phyloP scores from a whole-genome alignment of 2,797 vertebrate genomes.

The Malacoctenus gilli region DNA sequence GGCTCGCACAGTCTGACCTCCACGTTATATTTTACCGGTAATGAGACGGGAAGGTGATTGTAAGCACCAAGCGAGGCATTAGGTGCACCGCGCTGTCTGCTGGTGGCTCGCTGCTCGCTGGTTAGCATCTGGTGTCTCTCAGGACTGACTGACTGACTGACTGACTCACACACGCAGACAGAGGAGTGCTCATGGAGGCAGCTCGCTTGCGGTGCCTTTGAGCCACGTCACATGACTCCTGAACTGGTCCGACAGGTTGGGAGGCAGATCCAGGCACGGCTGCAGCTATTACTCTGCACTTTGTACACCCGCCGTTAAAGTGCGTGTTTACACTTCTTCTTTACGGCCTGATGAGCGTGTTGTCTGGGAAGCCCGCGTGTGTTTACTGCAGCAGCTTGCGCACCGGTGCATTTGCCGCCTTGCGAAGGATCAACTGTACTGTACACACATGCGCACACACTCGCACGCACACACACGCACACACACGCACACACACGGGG shows the following conservation, averaged over 20 bases:
- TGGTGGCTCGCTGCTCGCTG: no score
- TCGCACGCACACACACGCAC: conserved; percentile 1
- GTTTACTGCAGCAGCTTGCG: conserved; percentile 23
- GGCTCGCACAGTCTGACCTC: conserved; percentile 51
- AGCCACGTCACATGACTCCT: conserved; percentile 42
- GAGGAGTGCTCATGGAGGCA: conserved; percentile 14
- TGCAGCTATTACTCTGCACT: conserved; percentile 20
- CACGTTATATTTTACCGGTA: conserved; percentile 34
- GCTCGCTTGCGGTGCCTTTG: conserved; percentile 56
- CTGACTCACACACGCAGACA: no score
- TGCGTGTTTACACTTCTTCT: conserved; percentile 40
- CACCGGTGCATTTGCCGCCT: conserved; percentile 31
- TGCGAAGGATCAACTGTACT: conserved; percentile 31
- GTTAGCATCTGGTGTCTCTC: no score
- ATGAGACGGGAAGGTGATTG: conserved; percentile 49
- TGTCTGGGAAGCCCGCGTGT: conserved; percentile 22
- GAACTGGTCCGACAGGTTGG: conserved; percentile 78
- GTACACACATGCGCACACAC: conserved; percentile 4
- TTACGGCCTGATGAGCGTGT: no score
- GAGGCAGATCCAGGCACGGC: conserved; percentile 41
- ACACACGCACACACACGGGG: no score
- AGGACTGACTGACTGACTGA: no score
- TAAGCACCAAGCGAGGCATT: no score
- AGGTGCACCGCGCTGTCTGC: no score
- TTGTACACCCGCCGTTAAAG: conserved; percentile 10